Conservation (phyloP, 1,140 invertebrate species). For the Platyscapa corneri region DNA sequence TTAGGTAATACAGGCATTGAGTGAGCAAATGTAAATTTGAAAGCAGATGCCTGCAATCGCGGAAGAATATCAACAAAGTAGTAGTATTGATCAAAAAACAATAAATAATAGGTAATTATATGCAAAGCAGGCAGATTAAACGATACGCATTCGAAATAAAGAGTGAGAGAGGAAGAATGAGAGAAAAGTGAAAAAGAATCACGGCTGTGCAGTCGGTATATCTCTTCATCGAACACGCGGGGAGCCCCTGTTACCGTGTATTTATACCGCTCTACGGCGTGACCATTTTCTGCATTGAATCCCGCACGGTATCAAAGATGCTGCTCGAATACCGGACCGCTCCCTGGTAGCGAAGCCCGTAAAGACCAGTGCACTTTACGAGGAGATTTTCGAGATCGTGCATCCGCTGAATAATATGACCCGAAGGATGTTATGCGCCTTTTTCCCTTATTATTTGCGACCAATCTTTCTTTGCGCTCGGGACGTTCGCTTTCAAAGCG, state of each 20-base stretch:
- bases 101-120: slow-evolving; percentile 25
- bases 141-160: slow-evolving; percentile 17
- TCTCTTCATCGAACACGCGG: slow-evolving; percentile 25
- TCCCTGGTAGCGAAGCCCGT: neutral
- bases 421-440: neutral
- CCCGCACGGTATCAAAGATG: slow-evolving; percentile 6
- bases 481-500: neutral
- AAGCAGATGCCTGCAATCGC: neutral
- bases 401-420: slow-evolving; percentile 16
- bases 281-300: slow-evolving; percentile 29
- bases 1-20: neutral
- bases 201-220: neutral
- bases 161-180: neutral
- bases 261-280: neutral
- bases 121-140: neutral
- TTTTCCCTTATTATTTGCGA: neutral
- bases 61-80: neutral
- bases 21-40: neutral
- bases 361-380: slow-evolving; percentile 18
- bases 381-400: slow-evolving; percentile 9
- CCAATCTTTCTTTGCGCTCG: neutral
- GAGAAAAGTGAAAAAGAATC: neutral
- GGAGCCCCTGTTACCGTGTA: slow-evolving; percentile 2
- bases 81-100: neutral
- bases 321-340: slow-evolving; percentile 8